phyloP scores from a whole-genome alignment of 1,140 invertebrate species.

The Acromyrmex echinatior region DNA sequence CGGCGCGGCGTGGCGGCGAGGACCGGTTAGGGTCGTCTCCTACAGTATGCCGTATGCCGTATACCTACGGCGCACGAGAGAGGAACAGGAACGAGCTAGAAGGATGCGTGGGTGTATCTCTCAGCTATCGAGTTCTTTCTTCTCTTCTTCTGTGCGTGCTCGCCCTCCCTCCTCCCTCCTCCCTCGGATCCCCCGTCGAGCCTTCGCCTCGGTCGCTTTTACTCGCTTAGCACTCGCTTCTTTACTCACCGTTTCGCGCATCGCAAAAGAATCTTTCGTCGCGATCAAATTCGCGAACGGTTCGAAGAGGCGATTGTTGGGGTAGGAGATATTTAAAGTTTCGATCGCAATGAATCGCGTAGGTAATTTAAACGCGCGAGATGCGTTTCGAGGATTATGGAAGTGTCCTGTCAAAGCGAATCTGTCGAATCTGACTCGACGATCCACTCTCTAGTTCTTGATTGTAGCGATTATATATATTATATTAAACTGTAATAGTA shows the following conservation, averaged over 20 bases:
- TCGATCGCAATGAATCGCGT: not conserved
- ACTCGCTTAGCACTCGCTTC: slow-evolving; percentile 18
- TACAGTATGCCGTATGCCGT: not conserved
- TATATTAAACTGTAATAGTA: not conserved
- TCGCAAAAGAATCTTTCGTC: slow-evolving; percentile 46
- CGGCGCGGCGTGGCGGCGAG: slow-evolving; percentile 60
- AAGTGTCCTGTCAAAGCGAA: not conserved
- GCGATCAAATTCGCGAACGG: slow-evolving; percentile 36
- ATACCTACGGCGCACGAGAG: slow-evolving; percentile 39
- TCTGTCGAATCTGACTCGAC: not conserved
- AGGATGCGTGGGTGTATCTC: slow-evolving; percentile 74
- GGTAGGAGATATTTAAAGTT: not conserved
- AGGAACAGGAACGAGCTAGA: slow-evolving; percentile 66
- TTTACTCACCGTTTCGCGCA: slow-evolving; percentile 1
- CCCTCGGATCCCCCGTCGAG: slow-evolving; percentile 11
- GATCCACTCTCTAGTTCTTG: not conserved
- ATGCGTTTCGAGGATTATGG: not conserved
- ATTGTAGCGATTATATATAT: not conserved
- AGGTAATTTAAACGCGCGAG: not conserved
- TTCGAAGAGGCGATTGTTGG: not conserved
- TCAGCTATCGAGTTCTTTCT: slow-evolving; percentile 73
- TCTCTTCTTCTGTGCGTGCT: slow-evolving; percentile 48
- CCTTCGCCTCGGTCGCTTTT: slow-evolving; percentile 41
- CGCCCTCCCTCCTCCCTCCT: slow-evolving; percentile 19
- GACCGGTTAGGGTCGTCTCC: slow-evolving; percentile 75